A percentile compares a stretch with the other conserved stretches of the same genome.
Evolutionary conservation across 2,888 invertebrate genomes (phyloP).

Genomic region (Lymantria monacha): DNA sequence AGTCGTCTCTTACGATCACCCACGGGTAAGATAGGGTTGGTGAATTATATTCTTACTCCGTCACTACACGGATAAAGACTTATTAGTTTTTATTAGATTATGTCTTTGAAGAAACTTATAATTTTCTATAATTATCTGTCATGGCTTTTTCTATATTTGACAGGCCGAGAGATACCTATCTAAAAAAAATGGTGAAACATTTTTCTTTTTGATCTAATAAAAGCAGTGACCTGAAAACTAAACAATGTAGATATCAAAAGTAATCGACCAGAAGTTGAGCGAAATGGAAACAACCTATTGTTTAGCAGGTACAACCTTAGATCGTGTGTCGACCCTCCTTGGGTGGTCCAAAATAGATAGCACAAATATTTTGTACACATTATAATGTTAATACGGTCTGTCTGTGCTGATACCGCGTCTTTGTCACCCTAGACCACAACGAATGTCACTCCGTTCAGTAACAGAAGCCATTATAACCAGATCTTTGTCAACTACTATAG

Average conservation of each 20-base stretch:
- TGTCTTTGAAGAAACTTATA: too few relatives aligned
- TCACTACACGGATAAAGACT: too few relatives aligned
- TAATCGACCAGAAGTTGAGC: constrained; percentile 35
- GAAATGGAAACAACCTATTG: constrained; percentile 63
- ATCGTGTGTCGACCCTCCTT: constrained; percentile 65
- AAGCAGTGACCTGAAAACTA: too few relatives aligned
- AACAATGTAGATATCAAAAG: constrained; percentile 7
- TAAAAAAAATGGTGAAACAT: too few relatives aligned
- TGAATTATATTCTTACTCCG: too few relatives aligned
- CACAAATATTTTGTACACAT: constrained; percentile 75
- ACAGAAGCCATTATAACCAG: constrained; percentile 31
- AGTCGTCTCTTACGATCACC: too few relatives aligned
- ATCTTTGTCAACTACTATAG: constrained; percentile 14
- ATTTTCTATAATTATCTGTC: too few relatives aligned
- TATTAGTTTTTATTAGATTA: too few relatives aligned
- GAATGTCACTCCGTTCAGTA: constrained; percentile 55
- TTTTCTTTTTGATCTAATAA: too few relatives aligned
- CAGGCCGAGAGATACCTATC: too few relatives aligned
- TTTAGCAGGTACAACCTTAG: constrained; percentile 69
- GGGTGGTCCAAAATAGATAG: constrained; percentile 76
- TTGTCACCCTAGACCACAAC: constrained; percentile 66
- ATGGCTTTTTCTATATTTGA: too few relatives aligned
- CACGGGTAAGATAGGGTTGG: too few relatives aligned
- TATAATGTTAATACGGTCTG: constrained; percentile 74
- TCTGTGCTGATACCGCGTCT: constrained; percentile 53